Evolutionary conservation across 2,113 vertebrate genomes (phyloP).

Genomic region (Malaclemys terrapin): DNA sequence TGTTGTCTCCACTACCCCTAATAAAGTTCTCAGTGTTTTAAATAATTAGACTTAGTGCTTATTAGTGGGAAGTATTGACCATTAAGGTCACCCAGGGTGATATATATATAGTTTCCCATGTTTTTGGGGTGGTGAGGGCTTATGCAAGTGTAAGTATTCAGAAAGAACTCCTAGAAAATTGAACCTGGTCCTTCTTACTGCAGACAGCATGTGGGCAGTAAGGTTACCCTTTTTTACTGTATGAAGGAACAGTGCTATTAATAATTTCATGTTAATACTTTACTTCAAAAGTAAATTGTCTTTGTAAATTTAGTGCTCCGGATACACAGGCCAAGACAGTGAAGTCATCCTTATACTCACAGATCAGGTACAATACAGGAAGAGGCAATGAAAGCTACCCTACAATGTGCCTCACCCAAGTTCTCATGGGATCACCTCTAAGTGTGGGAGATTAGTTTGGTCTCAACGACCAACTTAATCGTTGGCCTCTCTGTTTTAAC

Average conservation of each 20-base stretch:
- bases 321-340: neutral
- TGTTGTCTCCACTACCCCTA: neutral
- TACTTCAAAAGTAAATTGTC: too few species aligned
- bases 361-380: neutral
- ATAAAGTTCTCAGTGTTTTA: neutral
- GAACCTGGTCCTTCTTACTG: neutral
- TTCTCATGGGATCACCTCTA: neutral
- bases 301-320: neutral
- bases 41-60: neutral
- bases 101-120: too few species aligned
- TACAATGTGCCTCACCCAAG: neutral
- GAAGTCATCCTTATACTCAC: neutral
- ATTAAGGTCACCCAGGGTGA: neutral
- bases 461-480: neutral
- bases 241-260: neutral
- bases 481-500: neutral
- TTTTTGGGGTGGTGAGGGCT: too few species aligned
- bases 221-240: neutral
- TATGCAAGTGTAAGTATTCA: neutral
- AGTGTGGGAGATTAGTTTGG: neutral
- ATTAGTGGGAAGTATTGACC: neutral
- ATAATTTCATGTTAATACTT: neutral
- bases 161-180: neutral
- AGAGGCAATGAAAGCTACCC: neutral
- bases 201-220: neutral